A percentile compares a stretch with the other conserved stretches of the same genome.
phyloP scores from a whole-genome alignment of 2,113 vertebrate species.

The Paratilapia polleni region DNA sequence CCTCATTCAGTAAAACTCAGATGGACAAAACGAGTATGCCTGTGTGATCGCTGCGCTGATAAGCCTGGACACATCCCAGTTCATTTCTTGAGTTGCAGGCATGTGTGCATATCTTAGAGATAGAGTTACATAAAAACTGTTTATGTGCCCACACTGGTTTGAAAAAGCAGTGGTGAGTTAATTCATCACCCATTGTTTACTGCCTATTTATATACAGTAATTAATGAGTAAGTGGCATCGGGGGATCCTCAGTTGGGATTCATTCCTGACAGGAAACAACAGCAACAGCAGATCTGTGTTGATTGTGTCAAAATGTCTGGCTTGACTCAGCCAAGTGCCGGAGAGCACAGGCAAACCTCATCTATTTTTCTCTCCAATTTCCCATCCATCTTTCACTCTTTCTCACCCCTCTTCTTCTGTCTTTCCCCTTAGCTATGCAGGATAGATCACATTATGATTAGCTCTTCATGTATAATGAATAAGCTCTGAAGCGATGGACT shows the following conservation, averaged over 20 bases:
- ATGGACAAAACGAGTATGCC: not conserved
- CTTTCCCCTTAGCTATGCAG: not conserved
- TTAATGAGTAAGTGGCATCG: not conserved
- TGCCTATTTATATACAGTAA: not conserved
- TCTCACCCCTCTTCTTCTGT: not conserved
- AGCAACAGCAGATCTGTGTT: conserved; percentile 6
- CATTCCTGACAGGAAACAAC: not conserved
- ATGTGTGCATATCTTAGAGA: not conserved
- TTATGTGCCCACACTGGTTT: not conserved
- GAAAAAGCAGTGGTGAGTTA: not conserved
- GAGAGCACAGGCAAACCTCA: not conserved
- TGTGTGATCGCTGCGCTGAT: not conserved
- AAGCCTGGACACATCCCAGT: not conserved
- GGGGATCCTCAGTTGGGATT: conserved; percentile 11
- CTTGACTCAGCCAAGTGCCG: conserved; percentile 12
- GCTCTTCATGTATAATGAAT: conserved; percentile 55
- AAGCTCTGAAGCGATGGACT: conserved; percentile 7
- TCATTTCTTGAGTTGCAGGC: not conserved
- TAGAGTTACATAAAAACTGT: not conserved
- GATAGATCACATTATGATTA: conserved; percentile 35
- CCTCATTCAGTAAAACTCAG: not conserved
- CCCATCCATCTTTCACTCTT: not conserved
- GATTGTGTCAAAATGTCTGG: conserved; percentile 34
- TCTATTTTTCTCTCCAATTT: not conserved
- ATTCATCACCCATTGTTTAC: not conserved